Base-by-base conservation (phyloP, 1,140 invertebrate species). In the Idris sp. region DNA sequence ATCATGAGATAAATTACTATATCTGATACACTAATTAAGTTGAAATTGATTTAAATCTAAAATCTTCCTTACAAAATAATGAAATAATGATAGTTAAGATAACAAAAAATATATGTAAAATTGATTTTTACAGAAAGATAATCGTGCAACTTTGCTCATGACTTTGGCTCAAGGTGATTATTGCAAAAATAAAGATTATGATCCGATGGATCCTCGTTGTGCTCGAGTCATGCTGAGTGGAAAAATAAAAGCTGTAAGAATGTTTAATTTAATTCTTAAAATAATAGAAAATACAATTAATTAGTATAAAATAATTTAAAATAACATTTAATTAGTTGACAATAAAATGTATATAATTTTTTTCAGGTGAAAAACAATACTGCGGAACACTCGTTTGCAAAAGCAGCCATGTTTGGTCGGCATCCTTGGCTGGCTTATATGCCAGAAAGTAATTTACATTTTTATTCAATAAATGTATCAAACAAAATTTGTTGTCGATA, bases 161-260 rank as follows among this genome's bases (percentile, higher is more conserved):
- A 89, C 89, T 0, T 85, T 94, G 14, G 92, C 93, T 53, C 89
- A 95, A 85, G 90, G 89, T 0, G 76, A 89, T 41, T 93, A 91
- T 72, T 95, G 94, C 76, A 83, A 87, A 36, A 83, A 84, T 0
- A 84, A 91, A 40, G 81, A 89, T 38, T 91, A 89, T 56, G 94
- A 95, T 83, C 92, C 94, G 0, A 93, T 95, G 89, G 93, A 95
- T 85, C 94, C 94, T 1, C 88, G 92, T 8, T 96, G 94, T 89
- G 91, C 93, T 0, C 89, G 92, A 46, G 87, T 93, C 0, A 91
- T 94, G 73, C 86, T 96, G 0, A 90, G 90, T 15, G 94, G 94
- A 28, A 89, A 89, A 80, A 90, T 94, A 58, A 85, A 89, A 48
- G 88, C 89, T 88, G 93, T 94, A 82, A 81, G 69, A n/a, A n/a